Conservation (phyloP, 2,113 vertebrate species). For the Gnathonemus longibarbis region DNA sequence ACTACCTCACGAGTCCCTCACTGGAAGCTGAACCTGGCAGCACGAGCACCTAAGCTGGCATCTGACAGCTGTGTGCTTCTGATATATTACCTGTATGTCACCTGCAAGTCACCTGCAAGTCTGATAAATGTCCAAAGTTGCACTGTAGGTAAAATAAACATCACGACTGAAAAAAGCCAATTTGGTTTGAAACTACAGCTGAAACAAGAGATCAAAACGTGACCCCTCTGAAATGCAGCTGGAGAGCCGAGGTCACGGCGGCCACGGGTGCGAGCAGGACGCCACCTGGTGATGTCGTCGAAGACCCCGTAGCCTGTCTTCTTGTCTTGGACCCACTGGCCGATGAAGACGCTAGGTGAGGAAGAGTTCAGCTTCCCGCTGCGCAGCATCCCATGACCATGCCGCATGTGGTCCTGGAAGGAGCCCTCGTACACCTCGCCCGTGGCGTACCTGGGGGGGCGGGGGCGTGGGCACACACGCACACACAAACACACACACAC, state of each 20-base stretch:
- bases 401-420: conserved; percentile 87
- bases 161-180: neutral
- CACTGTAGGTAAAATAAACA: neutral
- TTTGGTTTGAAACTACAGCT: neutral
- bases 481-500: neutral
- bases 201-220: neutral
- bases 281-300: conserved; percentile 88
- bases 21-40: neutral
- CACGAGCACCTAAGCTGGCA: neutral
- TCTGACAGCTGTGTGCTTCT: neutral
- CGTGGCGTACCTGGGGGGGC: conserved; percentile 70
- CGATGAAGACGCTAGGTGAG: conserved; percentile 94
- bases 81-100: neutral
- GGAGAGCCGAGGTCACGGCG: neutral
- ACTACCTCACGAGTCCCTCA: neutral
- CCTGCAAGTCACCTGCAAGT: neutral
- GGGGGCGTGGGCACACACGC: neutral
- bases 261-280: neutral
- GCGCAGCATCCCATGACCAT: conserved; percentile 90
- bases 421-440: conserved; percentile 91
- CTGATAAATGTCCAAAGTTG: neutral
- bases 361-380: conserved; percentile 87
- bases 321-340: conserved; percentile 90
- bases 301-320: conserved; percentile 93
- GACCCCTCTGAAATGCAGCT: neutral